Evolutionary conservation across 2,113 vertebrate species (phyloP).

Genomic region (Rutilus rutilus): DNA sequence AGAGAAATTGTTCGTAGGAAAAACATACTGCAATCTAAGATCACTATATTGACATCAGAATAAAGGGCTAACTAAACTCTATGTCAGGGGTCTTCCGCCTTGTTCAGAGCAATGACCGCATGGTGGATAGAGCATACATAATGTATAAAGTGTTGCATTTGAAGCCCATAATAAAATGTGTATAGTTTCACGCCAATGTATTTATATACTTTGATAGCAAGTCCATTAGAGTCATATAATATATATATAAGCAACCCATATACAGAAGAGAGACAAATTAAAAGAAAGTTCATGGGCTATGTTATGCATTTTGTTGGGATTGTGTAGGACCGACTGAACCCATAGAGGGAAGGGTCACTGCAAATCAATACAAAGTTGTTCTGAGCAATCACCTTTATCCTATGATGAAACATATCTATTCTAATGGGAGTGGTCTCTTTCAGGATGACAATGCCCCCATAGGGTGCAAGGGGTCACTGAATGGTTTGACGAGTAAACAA

Average conservation of each 20-base stretch:
- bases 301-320: too few relatives aligned
- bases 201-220: slow-evolving; percentile 2
- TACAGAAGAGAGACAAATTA: neutral
- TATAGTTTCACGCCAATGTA: neutral
- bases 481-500: neutral
- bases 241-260: neutral
- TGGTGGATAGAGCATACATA: neutral
- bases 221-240: neutral
- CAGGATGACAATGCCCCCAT: neutral
- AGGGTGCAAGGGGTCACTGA: neutral
- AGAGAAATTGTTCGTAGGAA: neutral
- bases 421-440: neutral
- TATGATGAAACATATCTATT: neutral
- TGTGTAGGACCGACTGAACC: too few relatives aligned
- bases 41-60: neutral
- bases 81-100: neutral
- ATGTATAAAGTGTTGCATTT: neutral
- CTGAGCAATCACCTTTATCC: neutral
- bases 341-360: too few relatives aligned
- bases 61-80: neutral
- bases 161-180: neutral
- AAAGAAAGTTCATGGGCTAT: neutral
- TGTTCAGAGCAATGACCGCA: neutral
- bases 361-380: neutral
- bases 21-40: neutral